Conservation (phyloP, 2,113 vertebrate species). For the Rhadina sibilatrix region DNA sequence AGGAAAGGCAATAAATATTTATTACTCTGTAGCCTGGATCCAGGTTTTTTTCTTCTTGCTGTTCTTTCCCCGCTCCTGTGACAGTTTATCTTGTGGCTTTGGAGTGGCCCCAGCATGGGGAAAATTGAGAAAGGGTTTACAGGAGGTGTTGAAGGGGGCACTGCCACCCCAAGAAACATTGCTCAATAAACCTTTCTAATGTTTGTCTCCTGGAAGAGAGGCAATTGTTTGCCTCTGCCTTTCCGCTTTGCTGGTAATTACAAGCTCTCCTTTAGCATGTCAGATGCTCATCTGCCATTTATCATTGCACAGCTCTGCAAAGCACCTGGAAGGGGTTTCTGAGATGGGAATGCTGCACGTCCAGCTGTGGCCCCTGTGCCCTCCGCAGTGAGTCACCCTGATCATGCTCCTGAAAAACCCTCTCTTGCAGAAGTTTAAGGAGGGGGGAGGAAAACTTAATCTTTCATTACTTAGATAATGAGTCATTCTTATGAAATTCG, state of each 20-base stretch:
- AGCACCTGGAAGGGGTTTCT: neutral
- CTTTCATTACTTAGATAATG: neutral
- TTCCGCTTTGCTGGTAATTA: neutral
- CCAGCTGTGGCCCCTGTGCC: neutral
- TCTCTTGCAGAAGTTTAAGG: neutral
- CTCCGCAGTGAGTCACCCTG: neutral
- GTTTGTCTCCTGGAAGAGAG: neutral
- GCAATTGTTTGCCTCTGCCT: neutral
- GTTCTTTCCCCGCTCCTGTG: neutral
- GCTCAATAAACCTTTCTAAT: neutral
- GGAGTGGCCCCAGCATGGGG: neutral
- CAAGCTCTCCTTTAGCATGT: neutral
- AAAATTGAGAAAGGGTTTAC: neutral
- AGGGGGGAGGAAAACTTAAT: neutral
- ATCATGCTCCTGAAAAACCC: neutral
- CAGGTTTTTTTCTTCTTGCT: neutral
- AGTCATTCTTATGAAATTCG: neutral
- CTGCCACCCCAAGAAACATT: neutral
- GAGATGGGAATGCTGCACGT: accelerated
- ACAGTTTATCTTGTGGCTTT: neutral
- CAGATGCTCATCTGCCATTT: neutral
- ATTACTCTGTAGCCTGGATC: neutral
- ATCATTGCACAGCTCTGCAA: neutral
- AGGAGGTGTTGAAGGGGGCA: neutral
- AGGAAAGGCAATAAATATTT: conserved; percentile 37